Conservation (phyloP, 2,888 invertebrate species). For the Idaea dimidiata region DNA sequence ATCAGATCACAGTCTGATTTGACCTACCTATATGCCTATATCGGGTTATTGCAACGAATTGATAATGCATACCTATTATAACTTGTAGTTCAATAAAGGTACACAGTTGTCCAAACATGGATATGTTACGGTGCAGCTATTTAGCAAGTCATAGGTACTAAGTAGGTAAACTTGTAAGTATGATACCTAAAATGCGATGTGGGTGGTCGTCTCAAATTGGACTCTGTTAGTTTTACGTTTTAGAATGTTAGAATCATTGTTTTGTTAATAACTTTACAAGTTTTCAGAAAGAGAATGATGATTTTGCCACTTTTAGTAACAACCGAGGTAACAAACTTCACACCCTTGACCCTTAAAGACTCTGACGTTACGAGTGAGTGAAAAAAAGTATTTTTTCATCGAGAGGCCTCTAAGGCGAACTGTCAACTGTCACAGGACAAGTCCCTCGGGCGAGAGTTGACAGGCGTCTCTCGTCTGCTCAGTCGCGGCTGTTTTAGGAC, state of each 20-base stretch:
- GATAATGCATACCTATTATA: background rate
- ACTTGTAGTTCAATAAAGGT: background rate
- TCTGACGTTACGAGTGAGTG: too few relatives aligned
- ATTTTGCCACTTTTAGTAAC: background rate
- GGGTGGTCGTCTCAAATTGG: background rate
- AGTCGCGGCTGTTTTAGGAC: conserved; percentile 87
- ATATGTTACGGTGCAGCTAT: background rate
- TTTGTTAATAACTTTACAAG: background rate
- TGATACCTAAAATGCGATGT: background rate
- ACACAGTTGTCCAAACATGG: background rate
- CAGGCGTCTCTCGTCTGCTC: conserved; percentile 25
- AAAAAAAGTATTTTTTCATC: too few relatives aligned
- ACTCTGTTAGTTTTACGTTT: background rate
- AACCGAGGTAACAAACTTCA: too few relatives aligned
- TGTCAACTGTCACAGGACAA: conserved; percentile 66
- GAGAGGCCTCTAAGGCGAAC: conserved; percentile 76
- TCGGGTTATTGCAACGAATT: background rate
- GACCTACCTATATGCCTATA: background rate
- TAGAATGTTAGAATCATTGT: background rate
- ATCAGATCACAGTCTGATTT: too few relatives aligned
- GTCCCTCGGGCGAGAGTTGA: conserved; percentile 38
- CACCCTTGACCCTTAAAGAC: too few relatives aligned
- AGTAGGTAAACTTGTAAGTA: background rate
- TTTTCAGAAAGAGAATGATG: background rate
- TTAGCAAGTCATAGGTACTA: background rate